Evolutionary conservation across 2,113 vertebrate species (phyloP).

Genomic region (Cygnus buccinator): DNA sequence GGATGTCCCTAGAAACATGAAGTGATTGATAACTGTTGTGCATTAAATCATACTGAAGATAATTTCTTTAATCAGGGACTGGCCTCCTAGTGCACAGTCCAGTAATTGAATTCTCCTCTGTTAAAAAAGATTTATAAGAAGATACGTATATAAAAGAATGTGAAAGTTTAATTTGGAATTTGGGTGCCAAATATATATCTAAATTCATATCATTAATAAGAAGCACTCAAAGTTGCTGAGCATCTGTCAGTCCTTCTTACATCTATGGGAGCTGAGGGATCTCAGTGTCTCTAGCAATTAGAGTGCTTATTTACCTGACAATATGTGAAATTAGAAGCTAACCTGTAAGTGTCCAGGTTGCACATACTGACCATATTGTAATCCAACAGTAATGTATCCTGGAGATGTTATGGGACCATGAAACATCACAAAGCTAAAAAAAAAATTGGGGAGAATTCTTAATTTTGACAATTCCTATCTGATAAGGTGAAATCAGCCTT

Average conservation of each 20-base stretch:
- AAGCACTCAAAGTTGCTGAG: not conserved
- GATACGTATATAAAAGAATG: not conserved
- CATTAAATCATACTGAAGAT: conserved; percentile 17
- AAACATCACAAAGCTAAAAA: not conserved
- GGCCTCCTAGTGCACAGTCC: not conserved
- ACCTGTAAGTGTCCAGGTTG: not conserved
- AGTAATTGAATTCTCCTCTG: not conserved
- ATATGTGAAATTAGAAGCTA: not conserved
- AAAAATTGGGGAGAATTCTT: not conserved
- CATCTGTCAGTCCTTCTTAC: not conserved
- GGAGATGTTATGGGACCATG: not conserved
- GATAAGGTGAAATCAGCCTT: not conserved
- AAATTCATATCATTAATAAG: not conserved
- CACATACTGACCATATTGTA: not conserved
- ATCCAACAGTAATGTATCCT: not conserved
- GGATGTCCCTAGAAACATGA: not conserved
- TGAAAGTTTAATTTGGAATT: not conserved
- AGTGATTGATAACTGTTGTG: not conserved
- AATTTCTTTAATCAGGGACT: not conserved
- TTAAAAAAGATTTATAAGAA: not conserved
- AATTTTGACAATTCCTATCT: not conserved
- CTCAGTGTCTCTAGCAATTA: not conserved
- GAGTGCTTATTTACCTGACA: not conserved
- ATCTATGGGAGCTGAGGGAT: not conserved
- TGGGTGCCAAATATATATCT: not conserved